phyloP scores from a whole-genome alignment of 2,113 vertebrate genomes.

The Gnathonemus longibarbis region DNA sequence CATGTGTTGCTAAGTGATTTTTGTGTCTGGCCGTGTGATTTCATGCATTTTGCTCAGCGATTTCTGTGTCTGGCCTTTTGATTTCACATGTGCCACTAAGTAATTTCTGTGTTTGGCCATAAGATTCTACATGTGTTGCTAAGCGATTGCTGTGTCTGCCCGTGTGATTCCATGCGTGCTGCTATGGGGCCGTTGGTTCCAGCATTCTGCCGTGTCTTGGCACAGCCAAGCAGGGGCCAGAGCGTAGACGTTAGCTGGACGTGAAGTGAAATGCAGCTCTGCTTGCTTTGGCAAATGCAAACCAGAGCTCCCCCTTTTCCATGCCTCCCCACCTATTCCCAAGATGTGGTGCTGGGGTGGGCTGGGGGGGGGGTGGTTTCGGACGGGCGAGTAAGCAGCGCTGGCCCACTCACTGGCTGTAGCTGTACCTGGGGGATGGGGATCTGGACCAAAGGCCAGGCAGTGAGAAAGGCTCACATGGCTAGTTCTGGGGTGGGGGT shows the following conservation, averaged over 20 bases:
- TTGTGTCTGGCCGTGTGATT: no score
- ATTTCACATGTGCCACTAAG: neutral
- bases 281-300: constrained; percentile 56
- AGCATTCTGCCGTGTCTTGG: neutral
- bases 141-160: neutral
- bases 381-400: neutral
- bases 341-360: constrained; percentile 31
- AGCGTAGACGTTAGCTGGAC: constrained; percentile 34
- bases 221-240: constrained; percentile 17
- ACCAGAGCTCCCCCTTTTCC: constrained; percentile 36
- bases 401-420: neutral
- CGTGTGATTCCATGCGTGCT: neutral
- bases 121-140: no score
- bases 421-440: constrained; percentile 26
- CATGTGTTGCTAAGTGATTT: no score
- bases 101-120: neutral
- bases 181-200: neutral
- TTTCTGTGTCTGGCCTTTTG: neutral
- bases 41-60: no score
- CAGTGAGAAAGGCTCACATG: constrained; percentile 25
- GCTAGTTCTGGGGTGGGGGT: constrained; percentile 25
- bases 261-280: constrained; percentile 48
- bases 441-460: constrained; percentile 27
- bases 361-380: constrained; percentile 37
- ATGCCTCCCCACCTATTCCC: neutral